Evolutionary conservation across 2,888 invertebrate species (phyloP).

Genomic region (Caenorhabditis panamensis): DNA sequence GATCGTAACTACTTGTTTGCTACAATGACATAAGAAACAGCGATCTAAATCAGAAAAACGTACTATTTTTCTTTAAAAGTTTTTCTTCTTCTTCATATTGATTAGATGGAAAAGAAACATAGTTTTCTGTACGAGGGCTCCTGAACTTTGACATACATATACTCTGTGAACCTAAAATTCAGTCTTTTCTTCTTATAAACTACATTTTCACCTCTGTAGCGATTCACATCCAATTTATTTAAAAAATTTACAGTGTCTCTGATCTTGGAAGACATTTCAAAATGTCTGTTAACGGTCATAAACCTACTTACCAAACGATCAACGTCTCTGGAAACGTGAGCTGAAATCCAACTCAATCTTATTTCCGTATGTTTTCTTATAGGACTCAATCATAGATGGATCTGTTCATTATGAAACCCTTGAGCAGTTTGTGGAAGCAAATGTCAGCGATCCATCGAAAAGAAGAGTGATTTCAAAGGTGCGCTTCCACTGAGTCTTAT

Average conservation of each 20-base stretch:
- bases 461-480: conserved; percentile 75
- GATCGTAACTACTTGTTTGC: conserved; percentile 4
- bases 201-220: neutral
- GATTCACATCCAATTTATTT: neutral
- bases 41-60: conserved; percentile 23
- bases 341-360: neutral
- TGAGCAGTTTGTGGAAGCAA: conserved; percentile 73
- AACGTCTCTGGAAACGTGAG: conserved; percentile 53
- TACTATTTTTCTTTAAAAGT: conserved; percentile 8
- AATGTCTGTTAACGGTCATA: conserved; percentile 59
- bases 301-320: conserved; percentile 49
- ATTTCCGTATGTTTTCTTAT: neutral
- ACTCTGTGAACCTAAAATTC: too few relatives aligned
- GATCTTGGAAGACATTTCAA: conserved; percentile 58
- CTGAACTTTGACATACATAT: too few relatives aligned
- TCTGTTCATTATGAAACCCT: conserved; percentile 60
- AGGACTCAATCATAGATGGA: conserved; percentile 60
- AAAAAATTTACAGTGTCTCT: conserved; percentile 60
- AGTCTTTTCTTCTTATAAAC: neutral
- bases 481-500: neutral
- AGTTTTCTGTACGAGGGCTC: neutral
- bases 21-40: conserved; percentile 22
- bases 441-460: conserved; percentile 69
- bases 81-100: conserved; percentile 11
- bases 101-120: conserved; percentile 1